These are phyloP conservation scores for Cirrhinus molitorella DNA, from an alignment of 2,797 vertebrate genomes.

Conservation along the genomic window DNA sequence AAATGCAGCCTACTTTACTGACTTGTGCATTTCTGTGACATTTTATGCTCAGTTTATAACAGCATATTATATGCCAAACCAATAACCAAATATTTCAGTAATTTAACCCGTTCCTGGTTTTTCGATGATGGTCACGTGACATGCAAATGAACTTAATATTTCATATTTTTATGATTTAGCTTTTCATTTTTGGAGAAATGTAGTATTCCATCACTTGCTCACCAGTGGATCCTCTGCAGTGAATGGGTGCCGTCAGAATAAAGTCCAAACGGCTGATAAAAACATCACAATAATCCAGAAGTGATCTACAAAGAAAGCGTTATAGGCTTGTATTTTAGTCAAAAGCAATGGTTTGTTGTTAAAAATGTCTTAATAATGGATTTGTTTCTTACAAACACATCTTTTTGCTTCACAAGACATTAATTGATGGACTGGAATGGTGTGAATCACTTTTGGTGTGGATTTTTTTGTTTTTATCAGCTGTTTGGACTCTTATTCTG, in stretches of 20 bases:
- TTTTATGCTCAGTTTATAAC: not conserved
- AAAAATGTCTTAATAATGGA: not conserved
- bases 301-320: not conserved
- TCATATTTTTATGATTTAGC: not conserved
- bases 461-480: not conserved
- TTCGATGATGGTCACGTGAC: not conserved
- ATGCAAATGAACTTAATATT: not conserved
- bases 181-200: not conserved
- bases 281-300: not conserved
- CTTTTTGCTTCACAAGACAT: not conserved
- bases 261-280: too few species aligned
- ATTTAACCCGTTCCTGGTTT: too few species aligned
- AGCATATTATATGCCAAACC: not conserved
- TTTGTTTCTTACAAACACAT: not conserved
- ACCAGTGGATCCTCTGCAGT: not conserved
- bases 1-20: not conserved
- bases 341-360: not conserved
- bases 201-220: not conserved
- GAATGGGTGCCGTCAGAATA: not conserved
- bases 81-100: too few species aligned
- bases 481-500: not conserved
- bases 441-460: not conserved
- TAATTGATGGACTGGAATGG: not conserved
- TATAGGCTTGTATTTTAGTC: not conserved
- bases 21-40: not conserved